Evolutionary conservation across 2,888 invertebrate species (phyloP).

Genomic region (Trichacis sp.): DNA sequence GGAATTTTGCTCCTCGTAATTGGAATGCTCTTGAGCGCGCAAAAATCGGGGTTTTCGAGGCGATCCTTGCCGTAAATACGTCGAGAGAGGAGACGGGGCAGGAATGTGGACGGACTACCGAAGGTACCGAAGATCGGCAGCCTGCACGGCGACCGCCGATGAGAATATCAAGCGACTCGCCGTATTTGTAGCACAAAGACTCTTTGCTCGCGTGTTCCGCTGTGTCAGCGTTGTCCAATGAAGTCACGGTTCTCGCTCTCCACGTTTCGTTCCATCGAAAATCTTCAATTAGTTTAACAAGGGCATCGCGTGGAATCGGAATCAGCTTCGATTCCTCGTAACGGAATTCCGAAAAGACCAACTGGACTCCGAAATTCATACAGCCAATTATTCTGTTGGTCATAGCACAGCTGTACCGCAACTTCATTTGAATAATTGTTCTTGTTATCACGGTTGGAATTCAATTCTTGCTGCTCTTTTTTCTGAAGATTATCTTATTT

Average conservation of each 20-base stretch:
- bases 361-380: not conserved
- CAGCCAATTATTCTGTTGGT: too few relatives aligned
- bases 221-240: conserved; percentile 48
- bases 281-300: conserved; percentile 1
- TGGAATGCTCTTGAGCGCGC: conserved; percentile 11
- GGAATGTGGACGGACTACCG: conserved; percentile 28
- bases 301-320: not conserved
- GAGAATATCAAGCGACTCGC: conserved; percentile 60
- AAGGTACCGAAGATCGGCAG: conserved; percentile 55
- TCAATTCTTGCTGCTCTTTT: too few relatives aligned
- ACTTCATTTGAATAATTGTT: too few relatives aligned
- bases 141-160: conserved; percentile 59
- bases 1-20: conserved; percentile 12
- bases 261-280: not conserved
- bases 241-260: conserved; percentile 48
- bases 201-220: conserved; percentile 35
- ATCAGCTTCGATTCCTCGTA: not conserved
- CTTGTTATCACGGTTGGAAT: too few relatives aligned
- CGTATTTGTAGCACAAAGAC: conserved; percentile 41
- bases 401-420: too few relatives aligned
- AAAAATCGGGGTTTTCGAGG: conserved; percentile 32
- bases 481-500: too few relatives aligned
- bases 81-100: conserved; percentile 33
- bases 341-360: not conserved
- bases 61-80: conserved; percentile 32